Evolutionary conservation across 2,113 vertebrate genomes (phyloP).

Genomic region (Stegastes partitus): DNA sequence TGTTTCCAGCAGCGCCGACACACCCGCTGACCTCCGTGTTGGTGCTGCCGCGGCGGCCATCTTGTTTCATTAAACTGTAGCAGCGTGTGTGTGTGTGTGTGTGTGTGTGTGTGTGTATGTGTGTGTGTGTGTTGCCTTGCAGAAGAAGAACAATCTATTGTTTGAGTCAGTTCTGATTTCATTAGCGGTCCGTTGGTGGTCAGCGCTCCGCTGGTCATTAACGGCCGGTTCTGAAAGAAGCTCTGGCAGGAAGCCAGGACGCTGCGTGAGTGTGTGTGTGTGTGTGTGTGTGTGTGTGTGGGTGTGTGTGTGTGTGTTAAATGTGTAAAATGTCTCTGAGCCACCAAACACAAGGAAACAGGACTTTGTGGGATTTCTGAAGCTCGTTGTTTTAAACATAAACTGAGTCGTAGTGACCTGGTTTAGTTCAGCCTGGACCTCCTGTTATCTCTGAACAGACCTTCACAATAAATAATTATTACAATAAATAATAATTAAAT

Average conservation of each 20-base stretch:
- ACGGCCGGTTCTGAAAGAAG: slow-evolving; percentile 21
- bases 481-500: too few species aligned
- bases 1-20: slow-evolving; percentile 35
- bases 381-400: too few species aligned
- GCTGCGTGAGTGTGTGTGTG: background rate
- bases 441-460: too few species aligned
- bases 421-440: too few species aligned
- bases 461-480: too few species aligned
- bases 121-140: slow-evolving; percentile 8
- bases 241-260: slow-evolving; percentile 36
- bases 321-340: too few species aligned
- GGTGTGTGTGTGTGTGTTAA: background rate
- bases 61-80: slow-evolving; percentile 57
- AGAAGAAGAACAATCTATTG: slow-evolving; percentile 51
- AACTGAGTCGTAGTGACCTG: too few species aligned
- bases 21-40: slow-evolving; percentile 55
- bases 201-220: slow-evolving; percentile 60
- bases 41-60: slow-evolving; percentile 52
- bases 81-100: slow-evolving; percentile 10
- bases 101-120: slow-evolving; percentile 26
- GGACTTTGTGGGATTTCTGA: too few species aligned
- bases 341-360: too few species aligned
- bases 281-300: slow-evolving; percentile 21
- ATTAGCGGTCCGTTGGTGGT: slow-evolving; percentile 62
- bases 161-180: slow-evolving; percentile 55